Conservation (phyloP, 2,797 vertebrate species). For the Chromis chromis region DNA sequence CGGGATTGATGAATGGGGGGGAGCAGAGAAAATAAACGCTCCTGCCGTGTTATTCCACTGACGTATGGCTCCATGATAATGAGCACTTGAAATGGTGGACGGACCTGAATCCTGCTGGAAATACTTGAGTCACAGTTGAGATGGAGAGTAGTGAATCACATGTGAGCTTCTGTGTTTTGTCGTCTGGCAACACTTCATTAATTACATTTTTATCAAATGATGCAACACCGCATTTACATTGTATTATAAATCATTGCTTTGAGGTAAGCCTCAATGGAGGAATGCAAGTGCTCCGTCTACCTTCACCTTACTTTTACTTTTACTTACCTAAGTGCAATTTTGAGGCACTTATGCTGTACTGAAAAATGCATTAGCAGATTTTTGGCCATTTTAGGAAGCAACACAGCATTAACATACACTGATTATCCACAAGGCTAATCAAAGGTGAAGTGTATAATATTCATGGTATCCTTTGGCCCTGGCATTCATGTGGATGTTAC, state of each 20-base stretch:
- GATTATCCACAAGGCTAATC: no score
- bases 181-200: conserved; percentile 14
- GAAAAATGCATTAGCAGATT: fast-evolving
- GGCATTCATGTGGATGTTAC: no score
- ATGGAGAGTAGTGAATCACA: background rate
- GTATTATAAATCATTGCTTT: conserved; percentile 13
- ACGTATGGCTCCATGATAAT: conserved; percentile 65
- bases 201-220: conserved; percentile 18
- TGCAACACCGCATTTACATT: background rate
- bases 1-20: conserved; percentile 69
- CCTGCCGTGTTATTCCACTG: conserved; percentile 74
- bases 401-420: background rate
- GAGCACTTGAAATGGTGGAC: conserved; percentile 44
- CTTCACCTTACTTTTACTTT: background rate
- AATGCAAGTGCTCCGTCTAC: background rate
- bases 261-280: background rate
- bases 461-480: no score
- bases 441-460: no score
- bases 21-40: conserved; percentile 76
- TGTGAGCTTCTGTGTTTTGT: conserved; percentile 19
- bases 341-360: background rate
- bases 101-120: conserved; percentile 53
- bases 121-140: conserved; percentile 34
- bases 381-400: background rate
- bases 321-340: background rate